phyloP scores from a whole-genome alignment of 2,888 invertebrate species.

The Apamea monoglypha region DNA sequence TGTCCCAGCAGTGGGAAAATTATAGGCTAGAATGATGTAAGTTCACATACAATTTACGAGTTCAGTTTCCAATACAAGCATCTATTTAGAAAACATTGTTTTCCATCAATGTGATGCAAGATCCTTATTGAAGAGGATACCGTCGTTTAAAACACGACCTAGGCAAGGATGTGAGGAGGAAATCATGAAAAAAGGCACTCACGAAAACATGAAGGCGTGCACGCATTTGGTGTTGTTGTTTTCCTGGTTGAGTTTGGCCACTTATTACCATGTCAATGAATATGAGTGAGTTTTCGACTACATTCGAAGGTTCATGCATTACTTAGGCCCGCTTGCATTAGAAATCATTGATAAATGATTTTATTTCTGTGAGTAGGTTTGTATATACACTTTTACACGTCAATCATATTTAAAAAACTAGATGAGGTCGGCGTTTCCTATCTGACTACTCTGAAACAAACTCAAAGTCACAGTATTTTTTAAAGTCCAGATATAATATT shows the following conservation, averaged over 20 bases:
- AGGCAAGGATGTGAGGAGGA: conserved; percentile 58
- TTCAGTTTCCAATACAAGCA: not conserved
- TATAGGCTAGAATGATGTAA: not conserved
- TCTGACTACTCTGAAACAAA: too few species aligned
- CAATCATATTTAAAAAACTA: too few species aligned
- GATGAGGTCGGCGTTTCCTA: too few species aligned
- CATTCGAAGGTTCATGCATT: conserved; percentile 1
- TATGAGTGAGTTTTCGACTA: not conserved
- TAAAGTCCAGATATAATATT: too few species aligned
- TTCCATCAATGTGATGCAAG: conserved; percentile 44
- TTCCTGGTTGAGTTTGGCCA: not conserved
- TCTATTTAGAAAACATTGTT: conserved; percentile 50
- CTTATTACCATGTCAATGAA: conserved; percentile 15
- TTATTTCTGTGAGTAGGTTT: too few species aligned
- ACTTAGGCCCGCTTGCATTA: not conserved
- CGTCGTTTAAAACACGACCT: conserved; percentile 54
- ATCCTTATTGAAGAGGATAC: conserved; percentile 54
- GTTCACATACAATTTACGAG: not conserved
- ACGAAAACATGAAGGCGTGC: conserved; percentile 16
- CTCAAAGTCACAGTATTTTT: too few species aligned
- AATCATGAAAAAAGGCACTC: conserved; percentile 39
- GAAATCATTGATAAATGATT: too few species aligned
- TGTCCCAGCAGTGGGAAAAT: too few species aligned
- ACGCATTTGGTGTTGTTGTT: conserved; percentile 5
- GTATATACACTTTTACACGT: too few species aligned